Evolutionary conservation across 2,888 invertebrate genomes (phyloP).

Genomic region (Chrysomela aeneicollis): DNA sequence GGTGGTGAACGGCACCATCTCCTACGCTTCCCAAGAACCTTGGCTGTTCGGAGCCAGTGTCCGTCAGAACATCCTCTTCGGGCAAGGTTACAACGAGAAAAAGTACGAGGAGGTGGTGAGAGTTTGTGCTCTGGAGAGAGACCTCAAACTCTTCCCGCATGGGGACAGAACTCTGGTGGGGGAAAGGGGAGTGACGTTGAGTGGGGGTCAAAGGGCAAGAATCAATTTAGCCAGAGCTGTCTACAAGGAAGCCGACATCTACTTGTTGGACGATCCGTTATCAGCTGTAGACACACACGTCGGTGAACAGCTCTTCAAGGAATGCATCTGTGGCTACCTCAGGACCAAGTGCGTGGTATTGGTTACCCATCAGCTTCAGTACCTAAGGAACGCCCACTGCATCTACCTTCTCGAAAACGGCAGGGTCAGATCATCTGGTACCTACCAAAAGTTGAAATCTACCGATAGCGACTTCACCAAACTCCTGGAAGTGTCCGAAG

Average conservation of each 20-base stretch:
- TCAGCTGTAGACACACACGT: conserved; percentile 91
- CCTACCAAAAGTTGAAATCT: conserved; percentile 73
- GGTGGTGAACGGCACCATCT: conserved; percentile 23
- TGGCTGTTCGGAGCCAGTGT: conserved; percentile 85
- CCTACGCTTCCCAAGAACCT: conserved; percentile 78
- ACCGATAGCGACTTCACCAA: conserved; percentile 78
- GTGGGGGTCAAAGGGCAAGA: conserved; percentile 85
- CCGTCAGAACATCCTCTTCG: conserved; percentile 92
- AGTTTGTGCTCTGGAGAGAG: conserved; percentile 75
- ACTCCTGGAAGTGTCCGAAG: conserved; percentile 58
- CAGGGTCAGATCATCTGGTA: conserved; percentile 58
- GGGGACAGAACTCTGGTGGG: conserved; percentile 83
- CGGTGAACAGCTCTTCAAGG: conserved; percentile 84
- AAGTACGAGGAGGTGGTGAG: conserved; percentile 72
- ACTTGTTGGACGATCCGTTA: conserved; percentile 87
- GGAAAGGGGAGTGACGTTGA: conserved; percentile 63
- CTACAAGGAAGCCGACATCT: conserved; percentile 84
- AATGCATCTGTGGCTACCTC: conserved; percentile 72
- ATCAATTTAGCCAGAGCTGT: conserved; percentile 86
- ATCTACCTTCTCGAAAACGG: conserved; percentile 67
- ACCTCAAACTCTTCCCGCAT: conserved; percentile 75
- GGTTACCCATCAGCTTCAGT: conserved; percentile 77
- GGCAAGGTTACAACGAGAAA: conserved; percentile 72
- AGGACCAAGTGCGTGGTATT: conserved; percentile 73
- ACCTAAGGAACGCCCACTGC: conserved; percentile 66